Percentiles rank a stretch among this genome's conserved stretches.
Evolutionary conservation across 2,113 vertebrate species (phyloP).

Genomic region (Melanostigma gelatinosum): DNA sequence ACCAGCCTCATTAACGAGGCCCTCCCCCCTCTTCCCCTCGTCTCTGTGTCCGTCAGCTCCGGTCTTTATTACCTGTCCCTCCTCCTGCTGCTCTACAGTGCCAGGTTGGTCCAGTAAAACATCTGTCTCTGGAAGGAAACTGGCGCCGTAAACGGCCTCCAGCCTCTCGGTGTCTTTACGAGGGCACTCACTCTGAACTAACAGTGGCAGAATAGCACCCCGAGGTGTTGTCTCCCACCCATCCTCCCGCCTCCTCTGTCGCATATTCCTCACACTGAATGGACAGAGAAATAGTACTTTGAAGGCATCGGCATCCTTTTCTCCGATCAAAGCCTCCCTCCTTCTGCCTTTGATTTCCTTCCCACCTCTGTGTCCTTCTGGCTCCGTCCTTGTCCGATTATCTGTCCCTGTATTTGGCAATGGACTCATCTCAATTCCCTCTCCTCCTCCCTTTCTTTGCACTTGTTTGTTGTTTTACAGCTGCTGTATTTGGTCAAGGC

Average conservation of each 20-base stretch:
- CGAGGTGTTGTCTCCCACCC: conserved; percentile 36
- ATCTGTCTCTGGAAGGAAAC: conserved; percentile 62
- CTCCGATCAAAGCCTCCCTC: neutral
- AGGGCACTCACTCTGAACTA: conserved; percentile 59
- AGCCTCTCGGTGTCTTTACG: conserved; percentile 37
- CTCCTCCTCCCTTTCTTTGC: conserved; percentile 3
- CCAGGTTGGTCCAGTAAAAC: conserved; percentile 55
- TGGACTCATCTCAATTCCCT: neutral
- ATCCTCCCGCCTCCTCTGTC: neutral
- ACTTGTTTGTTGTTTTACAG: conserved; percentile 62
- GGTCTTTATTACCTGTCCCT: conserved; percentile 26
- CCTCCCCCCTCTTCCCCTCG: neutral
- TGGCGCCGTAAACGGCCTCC: conserved; percentile 49
- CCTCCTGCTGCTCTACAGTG: conserved; percentile 8
- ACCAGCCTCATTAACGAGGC: conserved; percentile 9
- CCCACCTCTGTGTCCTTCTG: neutral
- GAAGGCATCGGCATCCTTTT: conserved; percentile 5
- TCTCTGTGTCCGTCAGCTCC: conserved; percentile 20
- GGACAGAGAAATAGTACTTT: neutral
- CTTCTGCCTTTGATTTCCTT: neutral
- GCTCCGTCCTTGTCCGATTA: neutral
- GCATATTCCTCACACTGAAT: neutral
- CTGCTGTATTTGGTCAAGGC: conserved; percentile 49
- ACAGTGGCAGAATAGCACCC: conserved; percentile 56
- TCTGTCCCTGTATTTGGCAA: neutral